A percentile compares a stretch with the other conserved stretches of the same genome.
Conservation (phyloP, 2,888 invertebrate species). For the Drosophila cyrtoloma region DNA sequence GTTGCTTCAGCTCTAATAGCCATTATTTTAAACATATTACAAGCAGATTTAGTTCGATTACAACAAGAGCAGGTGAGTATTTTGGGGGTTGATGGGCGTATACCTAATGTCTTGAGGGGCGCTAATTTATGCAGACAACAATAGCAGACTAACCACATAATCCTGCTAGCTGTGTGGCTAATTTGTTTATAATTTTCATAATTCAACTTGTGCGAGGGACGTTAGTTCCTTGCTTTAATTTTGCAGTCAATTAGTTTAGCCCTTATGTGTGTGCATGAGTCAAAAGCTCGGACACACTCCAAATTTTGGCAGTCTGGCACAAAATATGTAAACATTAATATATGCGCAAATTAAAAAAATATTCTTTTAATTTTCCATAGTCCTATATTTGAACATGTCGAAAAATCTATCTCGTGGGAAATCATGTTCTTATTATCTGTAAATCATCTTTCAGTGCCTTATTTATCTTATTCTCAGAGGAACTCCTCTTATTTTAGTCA, state of each 20-base stretch:
- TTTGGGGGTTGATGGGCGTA: slow-evolving; percentile 26
- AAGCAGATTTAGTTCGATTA: slow-evolving; percentile 72
- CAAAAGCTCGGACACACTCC: slow-evolving; percentile 15
- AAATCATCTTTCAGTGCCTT: too few relatives aligned
- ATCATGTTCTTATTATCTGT: too few relatives aligned
- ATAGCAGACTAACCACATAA: slow-evolving; percentile 69
- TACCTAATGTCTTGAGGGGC: slow-evolving; percentile 53
- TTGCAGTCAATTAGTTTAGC: slow-evolving; percentile 23
- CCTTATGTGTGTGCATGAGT: slow-evolving; percentile 13
- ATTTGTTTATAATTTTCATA: slow-evolving; percentile 78
- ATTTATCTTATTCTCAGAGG: too few relatives aligned
- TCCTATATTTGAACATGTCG: neutral
- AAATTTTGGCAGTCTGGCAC: neutral
- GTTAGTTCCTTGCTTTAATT: slow-evolving; percentile 49
- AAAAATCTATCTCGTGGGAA: neutral
- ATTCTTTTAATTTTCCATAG: neutral
- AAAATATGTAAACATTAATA: neutral
- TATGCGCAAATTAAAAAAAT: neutral
- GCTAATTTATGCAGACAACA: slow-evolving; percentile 67
- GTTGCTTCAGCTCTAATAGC: slow-evolving; percentile 62
- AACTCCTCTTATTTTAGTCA: too few relatives aligned
- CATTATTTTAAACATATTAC: slow-evolving; percentile 77
- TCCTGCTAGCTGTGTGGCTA: slow-evolving; percentile 65
- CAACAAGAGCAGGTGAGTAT: slow-evolving; percentile 32
- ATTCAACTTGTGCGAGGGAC: slow-evolving; percentile 64